phyloP scores from a whole-genome alignment of 2,888 invertebrate genomes.

The Clepsis dumicolana region DNA sequence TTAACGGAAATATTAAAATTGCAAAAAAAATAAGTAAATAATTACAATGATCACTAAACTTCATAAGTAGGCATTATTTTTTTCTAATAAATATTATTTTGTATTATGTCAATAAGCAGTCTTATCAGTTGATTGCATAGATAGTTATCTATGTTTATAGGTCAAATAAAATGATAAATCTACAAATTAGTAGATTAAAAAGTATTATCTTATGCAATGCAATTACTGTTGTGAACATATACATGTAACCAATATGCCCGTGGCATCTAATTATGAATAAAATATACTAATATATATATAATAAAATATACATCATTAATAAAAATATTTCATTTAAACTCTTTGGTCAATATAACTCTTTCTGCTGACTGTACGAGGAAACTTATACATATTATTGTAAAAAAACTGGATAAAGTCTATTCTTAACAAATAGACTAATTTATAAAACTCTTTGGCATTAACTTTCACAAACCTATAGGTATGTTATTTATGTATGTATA shows the following conservation, averaged over 20 bases:
- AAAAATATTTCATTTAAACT: too few relatives aligned
- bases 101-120: background rate
- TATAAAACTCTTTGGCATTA: too few relatives aligned
- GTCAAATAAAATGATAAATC: constrained; percentile 9
- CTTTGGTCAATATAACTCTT: too few relatives aligned
- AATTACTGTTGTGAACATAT: background rate
- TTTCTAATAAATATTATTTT: background rate
- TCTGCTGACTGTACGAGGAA: too few relatives aligned
- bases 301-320: background rate
- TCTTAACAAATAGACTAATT: too few relatives aligned
- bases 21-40: background rate
- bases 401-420: too few relatives aligned
- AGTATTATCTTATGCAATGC: too few relatives aligned
- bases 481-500: too few relatives aligned
- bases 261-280: background rate
- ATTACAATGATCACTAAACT: background rate
- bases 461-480: too few relatives aligned
- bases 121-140: too few relatives aligned
- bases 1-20: too few relatives aligned
- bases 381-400: too few relatives aligned
- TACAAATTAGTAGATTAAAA: background rate
- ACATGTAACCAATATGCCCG: background rate
- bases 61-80: background rate
- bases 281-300: background rate
- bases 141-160: constrained; percentile 3